Conservation (phyloP, 2,797 vertebrate species). For the Poecilia wingei region DNA sequence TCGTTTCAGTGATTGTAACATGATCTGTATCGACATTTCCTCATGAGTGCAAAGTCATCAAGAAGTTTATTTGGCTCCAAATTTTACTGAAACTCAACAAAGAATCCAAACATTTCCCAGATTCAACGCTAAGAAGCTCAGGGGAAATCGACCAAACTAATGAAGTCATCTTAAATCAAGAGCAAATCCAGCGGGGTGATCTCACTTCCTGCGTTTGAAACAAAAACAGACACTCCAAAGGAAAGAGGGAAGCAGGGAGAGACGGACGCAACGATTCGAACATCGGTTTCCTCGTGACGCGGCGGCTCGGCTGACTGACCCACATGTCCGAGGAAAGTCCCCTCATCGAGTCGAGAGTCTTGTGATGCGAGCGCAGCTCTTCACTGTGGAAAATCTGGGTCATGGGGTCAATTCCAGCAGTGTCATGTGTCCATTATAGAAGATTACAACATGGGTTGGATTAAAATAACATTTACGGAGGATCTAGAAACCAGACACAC, state of each 20-base stretch:
- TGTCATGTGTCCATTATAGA: constrained; percentile 11
- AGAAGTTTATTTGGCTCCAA: neutral
- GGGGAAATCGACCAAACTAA: neutral
- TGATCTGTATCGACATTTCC: neutral
- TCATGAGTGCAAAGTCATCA: neutral
- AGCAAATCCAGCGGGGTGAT: neutral
- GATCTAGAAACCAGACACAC: constrained; percentile 1
- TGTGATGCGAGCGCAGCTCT: constrained; percentile 3
- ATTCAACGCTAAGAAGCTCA: constrained; percentile 3
- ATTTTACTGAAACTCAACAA: accelerated
- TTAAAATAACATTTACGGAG: constrained; percentile 9
- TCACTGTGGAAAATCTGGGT: constrained; percentile 17
- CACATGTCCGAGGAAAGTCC: constrained; percentile 41
- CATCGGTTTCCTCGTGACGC: constrained; percentile 11
- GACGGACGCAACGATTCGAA: neutral
- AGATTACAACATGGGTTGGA: constrained; percentile 2
- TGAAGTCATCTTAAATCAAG: neutral
- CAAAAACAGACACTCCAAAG: constrained; percentile 5
- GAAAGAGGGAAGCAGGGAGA: neutral
- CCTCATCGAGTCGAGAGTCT: neutral
- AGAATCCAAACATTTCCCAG: constrained; percentile 6
- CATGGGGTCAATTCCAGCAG: constrained; percentile 8
- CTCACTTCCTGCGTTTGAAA: constrained; percentile 28
- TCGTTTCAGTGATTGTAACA: neutral
- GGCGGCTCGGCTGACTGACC: constrained; percentile 20